Conservation (phyloP, 2,797 vertebrate genomes). For the Sebastes glaucus region DNA sequence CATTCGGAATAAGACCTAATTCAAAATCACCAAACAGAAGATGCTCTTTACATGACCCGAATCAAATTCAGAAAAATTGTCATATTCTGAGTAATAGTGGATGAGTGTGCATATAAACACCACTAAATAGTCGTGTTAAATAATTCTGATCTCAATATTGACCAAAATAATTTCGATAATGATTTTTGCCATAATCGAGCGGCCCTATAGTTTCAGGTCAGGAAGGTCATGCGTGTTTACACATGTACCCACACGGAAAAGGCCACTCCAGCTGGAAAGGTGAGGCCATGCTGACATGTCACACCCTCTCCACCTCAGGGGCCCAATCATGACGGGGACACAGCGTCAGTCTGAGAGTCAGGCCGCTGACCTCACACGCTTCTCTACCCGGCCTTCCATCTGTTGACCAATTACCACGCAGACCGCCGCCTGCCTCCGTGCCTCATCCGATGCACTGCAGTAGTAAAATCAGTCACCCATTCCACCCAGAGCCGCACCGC, state of each 20-base stretch:
- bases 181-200: too few species aligned
- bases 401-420: conserved; percentile 62
- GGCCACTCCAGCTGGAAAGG: conserved; percentile 5
- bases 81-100: too few species aligned
- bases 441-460: conserved; percentile 35
- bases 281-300: background rate
- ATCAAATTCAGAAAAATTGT: too few species aligned
- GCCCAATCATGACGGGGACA: conserved; percentile 14
- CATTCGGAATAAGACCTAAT: too few species aligned
- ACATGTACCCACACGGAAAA: background rate
- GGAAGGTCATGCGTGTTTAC: background rate
- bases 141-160: too few species aligned
- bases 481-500: conserved; percentile 31
- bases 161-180: too few species aligned
- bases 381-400: conserved; percentile 40
- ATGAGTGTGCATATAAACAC: too few species aligned
- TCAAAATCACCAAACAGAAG: too few species aligned
- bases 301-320: conserved; percentile 11
- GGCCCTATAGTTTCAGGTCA: background rate
- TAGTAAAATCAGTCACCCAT: conserved; percentile 64
- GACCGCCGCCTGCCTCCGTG: conserved; percentile 22
- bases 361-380: conserved; percentile 51
- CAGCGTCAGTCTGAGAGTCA: conserved; percentile 22
- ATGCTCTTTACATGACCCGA: too few species aligned
- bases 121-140: too few species aligned